These are phyloP conservation scores for Heliconius cydno DNA, from an alignment of 2,888 invertebrate genomes.

Conservation along the genomic window DNA sequence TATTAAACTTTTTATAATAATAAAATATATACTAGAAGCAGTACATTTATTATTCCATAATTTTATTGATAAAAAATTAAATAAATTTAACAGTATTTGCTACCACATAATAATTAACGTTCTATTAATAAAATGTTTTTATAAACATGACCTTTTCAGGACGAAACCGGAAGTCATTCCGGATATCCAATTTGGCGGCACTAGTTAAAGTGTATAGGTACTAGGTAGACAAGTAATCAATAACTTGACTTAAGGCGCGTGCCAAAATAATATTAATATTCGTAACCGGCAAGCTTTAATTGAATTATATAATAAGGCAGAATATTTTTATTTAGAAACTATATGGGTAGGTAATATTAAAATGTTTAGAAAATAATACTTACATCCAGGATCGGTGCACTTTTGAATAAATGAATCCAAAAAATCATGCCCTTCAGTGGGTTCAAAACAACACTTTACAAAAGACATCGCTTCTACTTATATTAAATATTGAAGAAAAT, in stretches of 20 bases:
- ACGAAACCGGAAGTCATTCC: slow-evolving; percentile 47
- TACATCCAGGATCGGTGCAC: slow-evolving; percentile 92
- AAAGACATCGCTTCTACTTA: slow-evolving; percentile 79
- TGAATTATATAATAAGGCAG: slow-evolving; percentile 30
- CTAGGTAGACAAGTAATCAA: slow-evolving; percentile 42
- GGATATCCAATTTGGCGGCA: slow-evolving; percentile 46
- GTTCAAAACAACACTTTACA: slow-evolving; percentile 91
- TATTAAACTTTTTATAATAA: neutral
- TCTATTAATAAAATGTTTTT: neutral
- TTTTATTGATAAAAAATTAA: neutral
- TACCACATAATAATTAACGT: neutral
- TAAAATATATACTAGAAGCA: neutral
- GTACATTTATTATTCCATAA: neutral
- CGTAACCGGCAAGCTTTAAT: slow-evolving; percentile 27
- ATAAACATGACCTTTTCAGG: slow-evolving; percentile 34
- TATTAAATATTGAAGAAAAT: slow-evolving; percentile 26
- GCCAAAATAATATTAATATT: slow-evolving; percentile 30
- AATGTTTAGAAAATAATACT: slow-evolving; percentile 74
- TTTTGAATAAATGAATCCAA: slow-evolving; percentile 90
- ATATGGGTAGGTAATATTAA: slow-evolving; percentile 23
- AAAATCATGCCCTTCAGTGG: slow-evolving; percentile 88
- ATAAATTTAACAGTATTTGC: neutral
- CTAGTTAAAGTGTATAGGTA: slow-evolving; percentile 40
- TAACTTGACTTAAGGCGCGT: slow-evolving; percentile 34
- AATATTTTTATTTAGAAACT: neutral